Base-by-base conservation (phyloP, 1,140 invertebrate genomes). In the Drosophila pseudoobscura region DNA sequence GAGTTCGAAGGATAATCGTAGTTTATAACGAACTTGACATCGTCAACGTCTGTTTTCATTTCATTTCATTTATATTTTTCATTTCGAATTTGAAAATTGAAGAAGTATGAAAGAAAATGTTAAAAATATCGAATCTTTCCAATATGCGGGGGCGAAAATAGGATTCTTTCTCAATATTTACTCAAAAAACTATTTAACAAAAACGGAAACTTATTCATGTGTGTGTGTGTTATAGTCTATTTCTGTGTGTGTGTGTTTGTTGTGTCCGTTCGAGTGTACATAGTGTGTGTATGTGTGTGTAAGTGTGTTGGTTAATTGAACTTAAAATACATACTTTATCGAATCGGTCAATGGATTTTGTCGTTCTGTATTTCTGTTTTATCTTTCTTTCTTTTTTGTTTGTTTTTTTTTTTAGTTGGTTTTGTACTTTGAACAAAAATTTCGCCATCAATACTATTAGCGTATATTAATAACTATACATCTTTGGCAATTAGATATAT, bases 21-120 rank as follows among this genome's bases (percentile, higher is more conserved):
- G 94, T 99, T 99, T 91, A 99, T 99, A 44, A 99, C 99, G 94
- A 98, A 99, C 92, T 99, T 99, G 60, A 99, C 98, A 93, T 99
- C 99, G 93, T 99, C 97, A 91, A 99, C 98, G 95, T 99, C 98
- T 99, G 69, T 87, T 80, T 80, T 62, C 39, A 59, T 68, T 77
- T 75, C 11, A 62, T 53, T 70, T 39, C 11, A 13, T 39, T 39
- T 13, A 13, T 13, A 13, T 39, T 39, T 39, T 76, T 75, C 43
- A 76, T 69, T 70, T 50, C 52, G 63, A 72, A 57, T 79, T 85
- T 85, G 87, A 75, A 89, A 89, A 88, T 89, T 84, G 85, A 75
- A 88, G 78, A 88, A 89, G 59, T 79, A 47, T 71, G 56, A 77
- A 69, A 60, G 54, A 73, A 87, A 62, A 87, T 68, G 63, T 89